Conservation (phyloP, 2,797 vertebrate species). For the Phrynocephalus forsythii region DNA sequence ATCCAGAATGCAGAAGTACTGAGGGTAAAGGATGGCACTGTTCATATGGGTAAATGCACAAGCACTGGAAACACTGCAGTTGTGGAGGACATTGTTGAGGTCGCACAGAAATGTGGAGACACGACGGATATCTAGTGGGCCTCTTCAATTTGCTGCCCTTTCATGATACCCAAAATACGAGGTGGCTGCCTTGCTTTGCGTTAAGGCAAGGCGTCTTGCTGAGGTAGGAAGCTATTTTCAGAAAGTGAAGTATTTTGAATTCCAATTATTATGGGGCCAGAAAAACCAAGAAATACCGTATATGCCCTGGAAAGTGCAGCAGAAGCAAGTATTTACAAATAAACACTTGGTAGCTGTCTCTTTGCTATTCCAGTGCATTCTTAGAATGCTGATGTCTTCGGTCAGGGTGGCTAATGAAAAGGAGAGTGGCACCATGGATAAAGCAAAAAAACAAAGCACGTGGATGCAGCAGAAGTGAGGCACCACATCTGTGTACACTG, state of each 20-base stretch:
- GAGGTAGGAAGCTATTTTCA: neutral
- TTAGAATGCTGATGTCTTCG: constrained; percentile 33
- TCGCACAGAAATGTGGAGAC: too few species aligned
- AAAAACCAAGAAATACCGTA: neutral
- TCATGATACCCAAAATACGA: neutral
- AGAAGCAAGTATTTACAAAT: neutral
- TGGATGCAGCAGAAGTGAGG: neutral
- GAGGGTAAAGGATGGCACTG: too few species aligned
- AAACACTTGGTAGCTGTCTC: neutral
- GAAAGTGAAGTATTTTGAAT: too few species aligned
- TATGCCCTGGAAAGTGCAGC: neutral
- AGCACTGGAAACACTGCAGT: too few species aligned
- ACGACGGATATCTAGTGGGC: too few species aligned
- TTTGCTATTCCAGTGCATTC: neutral
- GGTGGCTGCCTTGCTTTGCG: neutral
- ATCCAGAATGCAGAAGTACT: too few species aligned
- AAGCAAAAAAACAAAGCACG: neutral
- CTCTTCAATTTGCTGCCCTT: neutral
- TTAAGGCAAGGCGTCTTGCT: neutral
- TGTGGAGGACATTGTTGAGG: too few species aligned
- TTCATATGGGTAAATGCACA: too few species aligned
- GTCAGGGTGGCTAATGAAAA: constrained; percentile 1
- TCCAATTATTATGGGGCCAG: neutral
- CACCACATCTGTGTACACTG: neutral
- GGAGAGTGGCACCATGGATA: neutral